These are phyloP conservation scores for Asteroscopus sphinx DNA, from an alignment of 2,888 invertebrate species.

Conservation along the genomic window DNA sequence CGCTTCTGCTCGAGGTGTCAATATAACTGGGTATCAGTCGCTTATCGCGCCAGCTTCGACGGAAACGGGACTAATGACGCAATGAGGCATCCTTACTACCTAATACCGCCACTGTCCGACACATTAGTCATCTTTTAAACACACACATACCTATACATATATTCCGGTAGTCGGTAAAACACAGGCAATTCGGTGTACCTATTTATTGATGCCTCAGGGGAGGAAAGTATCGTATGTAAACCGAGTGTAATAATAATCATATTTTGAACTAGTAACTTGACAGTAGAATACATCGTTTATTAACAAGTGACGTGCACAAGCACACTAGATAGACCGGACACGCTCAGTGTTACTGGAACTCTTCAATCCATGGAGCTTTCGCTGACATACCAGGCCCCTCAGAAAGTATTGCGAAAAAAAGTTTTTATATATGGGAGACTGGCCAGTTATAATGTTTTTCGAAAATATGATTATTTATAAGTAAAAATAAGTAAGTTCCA, in stretches of 20 bases:
- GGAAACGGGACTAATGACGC: constrained; percentile 11
- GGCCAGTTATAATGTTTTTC: too few relatives aligned
- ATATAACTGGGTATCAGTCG: neutral
- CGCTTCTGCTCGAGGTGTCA: constrained; percentile 7
- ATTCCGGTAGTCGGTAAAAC: neutral
- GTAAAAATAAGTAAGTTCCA: too few relatives aligned
- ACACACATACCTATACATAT: neutral
- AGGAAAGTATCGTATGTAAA: neutral
- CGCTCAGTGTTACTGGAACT: neutral
- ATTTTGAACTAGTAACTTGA: neutral
- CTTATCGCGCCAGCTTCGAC: neutral
- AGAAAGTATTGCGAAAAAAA: too few relatives aligned
- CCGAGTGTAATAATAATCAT: neutral
- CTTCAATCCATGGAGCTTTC: neutral
- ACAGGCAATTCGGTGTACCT: too few relatives aligned
- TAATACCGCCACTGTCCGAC: neutral
- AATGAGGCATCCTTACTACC: constrained; percentile 1
- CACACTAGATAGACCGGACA: neutral
- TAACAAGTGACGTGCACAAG: neutral
- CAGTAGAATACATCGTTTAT: neutral
- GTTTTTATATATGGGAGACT: too few relatives aligned
- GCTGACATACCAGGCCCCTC: too few relatives aligned
- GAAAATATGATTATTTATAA: too few relatives aligned
- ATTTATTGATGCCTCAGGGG: neutral
- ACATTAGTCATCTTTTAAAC: neutral